Base-by-base conservation (phyloP, 2,888 invertebrate genomes). In the Polymixis flavicincta region DNA sequence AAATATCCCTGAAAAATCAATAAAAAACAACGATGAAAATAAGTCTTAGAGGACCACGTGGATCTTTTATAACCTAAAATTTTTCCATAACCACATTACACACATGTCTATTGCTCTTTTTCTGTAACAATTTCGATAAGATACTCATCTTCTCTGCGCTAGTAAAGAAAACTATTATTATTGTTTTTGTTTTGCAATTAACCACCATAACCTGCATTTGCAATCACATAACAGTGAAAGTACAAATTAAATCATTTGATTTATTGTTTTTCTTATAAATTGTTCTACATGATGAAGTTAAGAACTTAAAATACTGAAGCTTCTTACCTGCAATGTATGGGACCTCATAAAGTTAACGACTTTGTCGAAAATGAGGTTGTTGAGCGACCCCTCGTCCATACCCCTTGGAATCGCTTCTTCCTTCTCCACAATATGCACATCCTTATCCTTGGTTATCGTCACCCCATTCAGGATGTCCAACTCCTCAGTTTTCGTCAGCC, bases 401-500 rank as follows among this genome's bases (percentile, higher is more conserved):
- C 98, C 97, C 87, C 98, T 97, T 0, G 98, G 98, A 83, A 98
- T 95, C 78, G 97, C 97, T 45, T 98, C 97, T 90, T 98, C 98
- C 81, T 98, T 97, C 90, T 98, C 97, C 89, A 96, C 96, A 70
- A 96, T 93, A 76, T 95, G 93, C 64, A 95, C 96, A 88, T 95
- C 92, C 78, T 97, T 95, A 88, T 98, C 97, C 89, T 97, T 97
- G 17, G 98, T 97, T 87, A 98, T 97, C 74, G 97, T 97, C 69
- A 98, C 97, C n/a, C 98, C 98, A 74, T 98, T 98, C 73, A 98
- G 94, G 22, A 98, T 91, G 52, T 97, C 97, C 67, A 98, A 92
- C 84, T 98, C 97, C 81, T 98, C 97, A 82, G 96, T 97, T 79
- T 98, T 97, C 50, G 98, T 97, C 65, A 97, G 97, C 89, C 98